These are phyloP conservation scores for Parelbella ahira DNA, from an alignment of 2,888 invertebrate species.

Conservation along the genomic window DNA sequence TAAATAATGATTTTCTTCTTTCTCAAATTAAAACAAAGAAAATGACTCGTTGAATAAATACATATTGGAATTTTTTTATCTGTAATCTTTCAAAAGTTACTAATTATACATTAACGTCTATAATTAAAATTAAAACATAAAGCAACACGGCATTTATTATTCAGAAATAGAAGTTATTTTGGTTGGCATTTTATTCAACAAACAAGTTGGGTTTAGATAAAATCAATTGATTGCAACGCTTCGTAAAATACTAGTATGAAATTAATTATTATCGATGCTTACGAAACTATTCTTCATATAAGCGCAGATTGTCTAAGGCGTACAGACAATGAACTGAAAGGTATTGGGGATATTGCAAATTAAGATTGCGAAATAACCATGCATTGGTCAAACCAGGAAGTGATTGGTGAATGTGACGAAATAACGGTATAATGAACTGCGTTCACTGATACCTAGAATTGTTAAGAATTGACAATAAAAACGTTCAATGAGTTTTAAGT, in stretches of 20 bases:
- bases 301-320: not conserved
- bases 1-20: too few species aligned
- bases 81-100: too few species aligned
- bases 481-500: not conserved
- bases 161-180: too few species aligned
- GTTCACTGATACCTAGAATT: conserved; percentile 12
- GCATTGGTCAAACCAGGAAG: conserved; percentile 20
- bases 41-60: too few species aligned
- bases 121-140: too few species aligned
- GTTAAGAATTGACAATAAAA: not conserved
- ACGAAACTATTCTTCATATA: conserved; percentile 10
- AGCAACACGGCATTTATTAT: too few species aligned
- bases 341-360: conserved; percentile 16
- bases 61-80: too few species aligned
- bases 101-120: too few species aligned
- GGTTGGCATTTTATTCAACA: too few species aligned
- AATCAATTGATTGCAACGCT: conserved; percentile 2
- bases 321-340: conserved; percentile 16
- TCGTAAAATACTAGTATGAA: not conserved
- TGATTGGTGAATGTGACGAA: conserved; percentile 14
- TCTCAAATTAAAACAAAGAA: too few species aligned
- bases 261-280: conserved; percentile 2
- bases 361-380: conserved; percentile 15
- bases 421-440: conserved; percentile 2
- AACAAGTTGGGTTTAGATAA: too few species aligned